These are phyloP conservation scores for Micrasema longulum DNA, from an alignment of 1,140 invertebrate genomes.

Conservation along the genomic window DNA sequence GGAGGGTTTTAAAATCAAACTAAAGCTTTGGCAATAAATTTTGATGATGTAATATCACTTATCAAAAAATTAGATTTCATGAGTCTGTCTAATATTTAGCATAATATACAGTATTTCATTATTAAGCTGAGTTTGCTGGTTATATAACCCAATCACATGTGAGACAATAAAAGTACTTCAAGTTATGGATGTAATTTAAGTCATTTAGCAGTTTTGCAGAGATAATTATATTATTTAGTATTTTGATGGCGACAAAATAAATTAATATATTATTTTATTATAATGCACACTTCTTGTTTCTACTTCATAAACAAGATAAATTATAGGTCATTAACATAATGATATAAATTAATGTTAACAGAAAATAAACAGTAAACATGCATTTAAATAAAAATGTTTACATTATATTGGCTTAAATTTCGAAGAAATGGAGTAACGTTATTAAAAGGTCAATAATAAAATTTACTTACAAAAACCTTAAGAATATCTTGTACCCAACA, in stretches of 20 bases:
- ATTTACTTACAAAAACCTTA: no score
- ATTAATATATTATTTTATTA: not conserved
- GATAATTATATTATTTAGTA: no score
- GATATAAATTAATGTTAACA: not conserved
- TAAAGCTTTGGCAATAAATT: no score
- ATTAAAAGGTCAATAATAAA: not conserved
- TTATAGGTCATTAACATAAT: not conserved
- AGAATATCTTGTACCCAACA: no score
- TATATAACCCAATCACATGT: not conserved
- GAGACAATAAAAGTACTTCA: not conserved
- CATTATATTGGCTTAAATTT: not conserved
- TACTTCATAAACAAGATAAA: not conserved
- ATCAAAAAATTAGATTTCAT: not conserved
- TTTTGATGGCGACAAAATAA: not conserved
- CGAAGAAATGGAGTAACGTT: not conserved
- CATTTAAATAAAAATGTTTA: not conserved
- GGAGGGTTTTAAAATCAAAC: no score
- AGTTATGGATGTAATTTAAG: not conserved
- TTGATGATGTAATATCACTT: no score
- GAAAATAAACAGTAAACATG: not conserved
- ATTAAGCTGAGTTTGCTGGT: not conserved
- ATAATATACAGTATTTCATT: not conserved
- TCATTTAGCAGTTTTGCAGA: no score
- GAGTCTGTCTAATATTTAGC: not conserved
- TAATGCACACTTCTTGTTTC: not conserved